Percentiles rank a stretch among this genome's conserved stretches.
phyloP scores from a whole-genome alignment of 2,797 vertebrate genomes.

The Dendrocincla fuliginosa region DNA sequence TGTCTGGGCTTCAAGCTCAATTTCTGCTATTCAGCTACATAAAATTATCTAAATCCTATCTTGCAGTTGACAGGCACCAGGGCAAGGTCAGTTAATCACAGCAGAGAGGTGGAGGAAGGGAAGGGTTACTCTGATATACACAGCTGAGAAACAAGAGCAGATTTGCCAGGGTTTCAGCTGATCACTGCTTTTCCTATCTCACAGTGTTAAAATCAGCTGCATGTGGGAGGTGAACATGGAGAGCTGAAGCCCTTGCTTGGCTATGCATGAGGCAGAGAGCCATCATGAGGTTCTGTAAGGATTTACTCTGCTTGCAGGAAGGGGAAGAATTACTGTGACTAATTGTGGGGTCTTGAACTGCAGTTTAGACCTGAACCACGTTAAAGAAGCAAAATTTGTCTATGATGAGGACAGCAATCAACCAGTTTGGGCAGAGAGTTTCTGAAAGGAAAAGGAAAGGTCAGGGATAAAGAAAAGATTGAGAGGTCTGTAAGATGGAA shows the following conservation, averaged over 20 bases:
- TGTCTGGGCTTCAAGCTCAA: conserved; percentile 19
- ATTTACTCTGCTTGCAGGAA: not conserved
- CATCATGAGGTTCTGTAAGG: not conserved
- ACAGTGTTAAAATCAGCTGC: not conserved
- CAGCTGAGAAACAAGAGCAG: not conserved
- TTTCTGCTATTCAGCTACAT: conserved; percentile 4
- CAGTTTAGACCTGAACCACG: not conserved
- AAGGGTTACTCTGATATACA: not conserved
- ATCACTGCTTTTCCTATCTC: not conserved
- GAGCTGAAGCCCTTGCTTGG: not conserved
- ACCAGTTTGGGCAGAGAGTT: not conserved
- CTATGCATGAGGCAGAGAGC: not conserved
- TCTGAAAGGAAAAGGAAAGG: not conserved
- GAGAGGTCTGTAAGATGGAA: not conserved
- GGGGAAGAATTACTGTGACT: not conserved
- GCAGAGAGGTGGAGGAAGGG: not conserved
- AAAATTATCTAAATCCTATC: conserved; percentile 39
- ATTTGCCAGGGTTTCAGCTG: not conserved
- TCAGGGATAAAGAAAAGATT: not conserved
- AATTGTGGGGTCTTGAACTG: not conserved
- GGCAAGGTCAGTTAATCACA: conserved; percentile 28
- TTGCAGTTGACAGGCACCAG: not conserved
- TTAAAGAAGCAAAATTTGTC: not conserved
- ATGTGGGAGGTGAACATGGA: not conserved
- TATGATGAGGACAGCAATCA: not conserved